Evolutionary conservation across 2,113 vertebrate species (phyloP).

Genomic region (Oryzias woworae): DNA sequence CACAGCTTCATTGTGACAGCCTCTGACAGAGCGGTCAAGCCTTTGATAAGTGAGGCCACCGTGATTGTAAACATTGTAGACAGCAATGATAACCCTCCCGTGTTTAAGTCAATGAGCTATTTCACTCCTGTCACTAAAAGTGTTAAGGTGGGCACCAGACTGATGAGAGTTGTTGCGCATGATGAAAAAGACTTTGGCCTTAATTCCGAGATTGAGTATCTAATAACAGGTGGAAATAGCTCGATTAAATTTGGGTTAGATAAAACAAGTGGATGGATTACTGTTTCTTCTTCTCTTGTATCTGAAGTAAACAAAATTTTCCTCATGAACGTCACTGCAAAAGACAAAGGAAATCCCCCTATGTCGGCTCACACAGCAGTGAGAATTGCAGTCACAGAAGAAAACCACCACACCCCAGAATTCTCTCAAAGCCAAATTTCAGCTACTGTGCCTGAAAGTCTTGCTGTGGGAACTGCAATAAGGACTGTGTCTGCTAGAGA

Average conservation of each 20-base stretch:
- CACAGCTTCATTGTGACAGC: conserved; percentile 96
- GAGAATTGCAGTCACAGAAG: conserved; percentile 89
- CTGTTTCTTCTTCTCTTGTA: conserved; percentile 86
- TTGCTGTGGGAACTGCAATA: conserved; percentile 82
- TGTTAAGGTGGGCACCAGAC: conserved; percentile 86
- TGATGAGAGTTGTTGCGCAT: conserved; percentile 85
- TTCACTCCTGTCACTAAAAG: conserved; percentile 95
- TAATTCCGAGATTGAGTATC: conserved; percentile 92
- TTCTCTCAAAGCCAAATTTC: conserved; percentile 92
- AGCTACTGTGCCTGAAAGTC: conserved; percentile 85
- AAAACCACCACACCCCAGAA: conserved; percentile 94
- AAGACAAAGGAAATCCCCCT: conserved; percentile 91
- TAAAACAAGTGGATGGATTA: conserved; percentile 87
- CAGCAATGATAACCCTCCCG: conserved; percentile 91
- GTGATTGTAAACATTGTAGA: conserved; percentile 93
- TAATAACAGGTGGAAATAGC: conserved; percentile 81
- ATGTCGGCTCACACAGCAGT: conserved; percentile 81
- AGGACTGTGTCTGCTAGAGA: conserved; percentile 90
- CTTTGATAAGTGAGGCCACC: conserved; percentile 90
- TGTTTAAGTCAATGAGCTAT: conserved; percentile 81
- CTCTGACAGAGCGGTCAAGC: conserved; percentile 87
- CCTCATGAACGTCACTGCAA: conserved; percentile 83
- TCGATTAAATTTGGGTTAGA: conserved; percentile 86
- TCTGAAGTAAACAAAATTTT: conserved; percentile 86
- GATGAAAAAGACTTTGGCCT: conserved; percentile 94